Evolutionary conservation across 2,113 vertebrate species (phyloP), one percentile per base, ranked within the genome.

Genomic region (Oncorhynchus keta): DNA sequence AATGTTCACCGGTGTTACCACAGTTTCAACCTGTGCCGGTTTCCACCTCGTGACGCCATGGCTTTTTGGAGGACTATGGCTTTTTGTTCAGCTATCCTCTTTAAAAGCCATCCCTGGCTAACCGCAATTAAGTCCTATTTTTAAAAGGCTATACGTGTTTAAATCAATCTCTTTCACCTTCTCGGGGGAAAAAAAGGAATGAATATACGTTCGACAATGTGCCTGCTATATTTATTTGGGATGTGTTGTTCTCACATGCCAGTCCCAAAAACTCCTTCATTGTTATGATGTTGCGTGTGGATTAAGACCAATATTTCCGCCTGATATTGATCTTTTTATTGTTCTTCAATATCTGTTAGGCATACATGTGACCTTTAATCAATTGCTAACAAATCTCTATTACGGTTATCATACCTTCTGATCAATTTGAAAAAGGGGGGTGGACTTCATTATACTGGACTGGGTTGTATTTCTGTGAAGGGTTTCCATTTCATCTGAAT

Each of bases 401-500:
- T 80, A 84, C 74, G 72, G 79, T 86, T 87, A 81, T 85, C 85
- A 88, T 89, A 83, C 73, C 76, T 74, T 86, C 70, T 86, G 87
- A 90, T 89, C 86, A 81, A 86, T 86, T 86, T 81, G 75, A 85
- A 85, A 39, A 2, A 16, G 32, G 72, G 30, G 77, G 75, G 78
- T 26, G 14, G 55, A 76, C 75, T 81, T 87, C 75, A 84, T 88
- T 88, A 68, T 75, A 83, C 82, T 81, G 82, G 79, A 26, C 30
- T 73, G 67, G 76, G 71, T 80, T 84, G 84, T 87, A 70, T 75
- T 82, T 80, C 78, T 72, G 77, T 74, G 82, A 13, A 69, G 66
- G 76, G 71, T 80, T 90, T 86, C 82, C 85, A 67, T 89, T 89
- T 87, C 86, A 83, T 84, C 82, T 83, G n/a, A 81, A 79, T 88